Percentiles rank a stretch among this genome's conserved stretches.
Conservation (phyloP, 2,888 invertebrate species). For the Arge pagana region DNA sequence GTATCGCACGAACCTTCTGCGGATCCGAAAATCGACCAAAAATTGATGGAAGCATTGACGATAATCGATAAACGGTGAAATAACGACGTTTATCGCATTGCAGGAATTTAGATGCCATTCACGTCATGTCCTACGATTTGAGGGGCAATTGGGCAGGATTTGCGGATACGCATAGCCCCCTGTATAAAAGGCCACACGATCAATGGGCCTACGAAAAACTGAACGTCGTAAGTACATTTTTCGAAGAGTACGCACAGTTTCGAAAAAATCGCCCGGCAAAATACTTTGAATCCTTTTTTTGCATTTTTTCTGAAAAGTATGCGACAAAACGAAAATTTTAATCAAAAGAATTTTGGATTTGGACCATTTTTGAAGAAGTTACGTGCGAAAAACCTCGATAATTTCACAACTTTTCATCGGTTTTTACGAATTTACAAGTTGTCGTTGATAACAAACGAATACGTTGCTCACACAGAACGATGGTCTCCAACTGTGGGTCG, state of each 20-base stretch:
- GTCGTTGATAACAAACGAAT: too few species aligned
- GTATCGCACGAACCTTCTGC: slow-evolving; percentile 45
- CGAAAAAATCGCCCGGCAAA: too few species aligned
- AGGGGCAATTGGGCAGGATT: slow-evolving; percentile 91
- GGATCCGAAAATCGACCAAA: background rate
- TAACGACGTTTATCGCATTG: slow-evolving; percentile 32
- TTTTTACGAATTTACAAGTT: background rate
- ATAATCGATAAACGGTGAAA: background rate
- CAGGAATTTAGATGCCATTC: slow-evolving; percentile 78
- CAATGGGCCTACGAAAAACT: slow-evolving; percentile 88
- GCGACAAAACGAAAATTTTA: too few species aligned
- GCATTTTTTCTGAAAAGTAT: too few species aligned
- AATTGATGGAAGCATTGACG: background rate
- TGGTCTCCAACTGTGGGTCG: slow-evolving; percentile 85
- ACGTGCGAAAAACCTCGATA: background rate
- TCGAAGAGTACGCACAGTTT: background rate
- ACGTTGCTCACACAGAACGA: slow-evolving; percentile 87
- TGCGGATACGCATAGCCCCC: slow-evolving; percentile 86
- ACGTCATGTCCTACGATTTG: slow-evolving; percentile 86
- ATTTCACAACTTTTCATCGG: background rate
- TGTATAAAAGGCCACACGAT: slow-evolving; percentile 84
- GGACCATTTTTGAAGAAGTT: too few species aligned
- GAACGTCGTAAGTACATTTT: slow-evolving; percentile 75
- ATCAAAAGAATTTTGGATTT: background rate
- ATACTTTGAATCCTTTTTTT: background rate